Evolutionary conservation across 1,140 invertebrate species (phyloP).

Genomic region (Drosophila busckii): DNA sequence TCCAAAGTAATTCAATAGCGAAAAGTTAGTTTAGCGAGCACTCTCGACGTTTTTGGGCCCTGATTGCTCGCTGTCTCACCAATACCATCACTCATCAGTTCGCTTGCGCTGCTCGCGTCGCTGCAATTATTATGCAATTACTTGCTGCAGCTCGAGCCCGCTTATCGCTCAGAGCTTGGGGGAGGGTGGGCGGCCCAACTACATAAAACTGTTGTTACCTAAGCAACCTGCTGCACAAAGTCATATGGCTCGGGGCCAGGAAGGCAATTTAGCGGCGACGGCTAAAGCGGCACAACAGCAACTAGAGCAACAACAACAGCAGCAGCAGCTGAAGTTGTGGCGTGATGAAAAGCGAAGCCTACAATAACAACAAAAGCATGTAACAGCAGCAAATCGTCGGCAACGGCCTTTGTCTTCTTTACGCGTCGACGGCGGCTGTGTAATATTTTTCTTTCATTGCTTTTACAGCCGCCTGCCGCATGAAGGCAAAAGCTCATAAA

Average conservation of each 20-base stretch:
- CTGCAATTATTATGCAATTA: conserved; percentile 75
- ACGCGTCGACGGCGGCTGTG: conserved; percentile 64
- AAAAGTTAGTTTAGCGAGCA: conserved; percentile 63
- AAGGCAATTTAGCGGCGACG: conserved; percentile 53
- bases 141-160: conserved; percentile 12
- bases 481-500: conserved; percentile 73
- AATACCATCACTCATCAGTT: no score
- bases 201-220: conserved; percentile 74
- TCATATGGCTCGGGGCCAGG: conserved; percentile 41
- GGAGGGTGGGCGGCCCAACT: conserved; percentile 46
- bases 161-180: neutral
- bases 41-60: neutral
- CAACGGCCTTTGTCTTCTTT: conserved; percentile 59
- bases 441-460: conserved; percentile 66
- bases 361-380: no score
- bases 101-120: conserved; percentile 10
- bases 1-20: conserved; percentile 71
- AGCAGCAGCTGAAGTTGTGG: neutral
- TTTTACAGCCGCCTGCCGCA: conserved; percentile 28
- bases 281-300: conserved; percentile 28
- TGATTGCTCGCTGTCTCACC: no score
- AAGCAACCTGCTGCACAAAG: conserved; percentile 73
- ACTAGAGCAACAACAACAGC: conserved; percentile 11
- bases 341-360: no score
- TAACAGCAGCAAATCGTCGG: conserved; percentile 25